Conservation (phyloP, 2,113 vertebrate species). For the Tapirus terrestris region DNA sequence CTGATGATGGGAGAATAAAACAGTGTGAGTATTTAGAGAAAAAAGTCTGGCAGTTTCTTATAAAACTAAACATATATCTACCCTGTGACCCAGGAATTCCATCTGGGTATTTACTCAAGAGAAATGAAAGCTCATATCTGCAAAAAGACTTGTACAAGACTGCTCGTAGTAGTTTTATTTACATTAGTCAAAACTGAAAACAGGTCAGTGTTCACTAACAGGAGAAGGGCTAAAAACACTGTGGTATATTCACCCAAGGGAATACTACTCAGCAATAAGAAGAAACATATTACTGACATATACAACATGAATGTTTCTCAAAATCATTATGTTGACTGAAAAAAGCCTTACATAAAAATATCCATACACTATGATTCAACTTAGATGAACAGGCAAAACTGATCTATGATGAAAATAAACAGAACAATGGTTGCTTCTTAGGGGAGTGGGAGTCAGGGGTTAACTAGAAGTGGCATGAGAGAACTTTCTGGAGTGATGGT, state of each 20-base stretch:
- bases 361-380: not conserved
- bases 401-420: not conserved
- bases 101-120: not conserved
- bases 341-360: not conserved
- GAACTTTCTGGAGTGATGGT: not conserved
- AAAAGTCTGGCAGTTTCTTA: not conserved
- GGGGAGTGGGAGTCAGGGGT: not conserved
- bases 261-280: not conserved
- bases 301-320: not conserved
- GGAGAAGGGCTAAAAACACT: not conserved
- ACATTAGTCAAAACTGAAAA: not conserved
- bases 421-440: not conserved
- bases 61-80: not conserved
- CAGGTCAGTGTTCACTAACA: not conserved
- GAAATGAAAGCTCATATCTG: not conserved
- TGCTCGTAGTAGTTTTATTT: not conserved
- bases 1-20: not conserved
- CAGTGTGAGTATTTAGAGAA: not conserved
- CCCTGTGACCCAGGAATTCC: not conserved
- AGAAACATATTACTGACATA: not conserved
- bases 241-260: not conserved
- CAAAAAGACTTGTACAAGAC: not conserved
- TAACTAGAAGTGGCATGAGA: not conserved
- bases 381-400: not conserved
- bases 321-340: not conserved